Evolutionary conservation across 2,797 vertebrate genomes (phyloP).

Genomic region (Ctenopoma kingsleyae): DNA sequence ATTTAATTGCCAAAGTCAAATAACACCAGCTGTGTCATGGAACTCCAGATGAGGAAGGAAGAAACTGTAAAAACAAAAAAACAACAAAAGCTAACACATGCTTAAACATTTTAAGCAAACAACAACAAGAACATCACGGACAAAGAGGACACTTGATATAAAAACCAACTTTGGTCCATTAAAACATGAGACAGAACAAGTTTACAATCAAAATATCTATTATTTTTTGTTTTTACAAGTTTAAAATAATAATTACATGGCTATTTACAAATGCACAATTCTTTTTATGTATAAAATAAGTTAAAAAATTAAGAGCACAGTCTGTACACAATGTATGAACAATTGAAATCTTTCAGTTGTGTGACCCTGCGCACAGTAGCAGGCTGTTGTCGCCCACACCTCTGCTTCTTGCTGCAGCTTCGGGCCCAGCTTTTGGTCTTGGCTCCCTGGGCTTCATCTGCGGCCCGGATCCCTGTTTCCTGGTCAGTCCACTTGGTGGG

Average conservation of each 20-base stretch:
- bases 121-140: constrained; percentile 83
- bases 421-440: constrained; percentile 61
- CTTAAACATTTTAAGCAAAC: constrained; percentile 87
- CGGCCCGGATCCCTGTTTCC: constrained; percentile 18
- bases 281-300: constrained; percentile 99
- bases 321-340: constrained; percentile 87
- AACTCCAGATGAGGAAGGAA: constrained; percentile 79
- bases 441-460: constrained; percentile 36
- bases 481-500: constrained; percentile 13
- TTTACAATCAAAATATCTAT: constrained; percentile 98
- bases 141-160: constrained; percentile 85
- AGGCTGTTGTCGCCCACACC: constrained; percentile 19
- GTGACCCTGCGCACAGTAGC: constrained; percentile 59
- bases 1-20: constrained; percentile 84
- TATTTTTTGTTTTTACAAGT: constrained; percentile 92
- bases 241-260: constrained; percentile 98
- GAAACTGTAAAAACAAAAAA: constrained; percentile 52
- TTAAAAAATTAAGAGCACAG: constrained; percentile 92
- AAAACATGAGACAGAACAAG: constrained; percentile 93
- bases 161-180: constrained; percentile 98
- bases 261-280: constrained; percentile 99
- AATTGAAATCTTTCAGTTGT: constrained; percentile 74
- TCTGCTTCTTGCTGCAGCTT: constrained; percentile 63
- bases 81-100: constrained; percentile 87
- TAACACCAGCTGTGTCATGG: constrained; percentile 88